Percentiles rank a stretch among this genome's conserved stretches.
phyloP scores from a whole-genome alignment of 2,113 vertebrate species.

The Poeciliopsis prolifica region DNA sequence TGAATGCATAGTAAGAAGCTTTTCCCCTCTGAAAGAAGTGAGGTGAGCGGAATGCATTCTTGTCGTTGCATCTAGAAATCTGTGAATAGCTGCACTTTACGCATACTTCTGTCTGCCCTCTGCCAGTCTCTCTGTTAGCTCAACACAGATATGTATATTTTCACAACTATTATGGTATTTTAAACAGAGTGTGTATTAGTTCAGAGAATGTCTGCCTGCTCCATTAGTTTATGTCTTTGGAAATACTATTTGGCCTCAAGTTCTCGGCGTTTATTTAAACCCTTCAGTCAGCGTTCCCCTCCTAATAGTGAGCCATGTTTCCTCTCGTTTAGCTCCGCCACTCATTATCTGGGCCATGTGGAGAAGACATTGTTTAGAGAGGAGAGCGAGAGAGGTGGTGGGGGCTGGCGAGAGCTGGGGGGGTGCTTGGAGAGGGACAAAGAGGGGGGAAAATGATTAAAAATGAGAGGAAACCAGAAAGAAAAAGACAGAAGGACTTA shows the following conservation, averaged over 20 bases:
- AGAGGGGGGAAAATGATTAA: conserved; percentile 32
- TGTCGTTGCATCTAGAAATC: conserved; percentile 8
- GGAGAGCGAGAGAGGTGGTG: conserved; percentile 18
- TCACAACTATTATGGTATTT: conserved; percentile 72
- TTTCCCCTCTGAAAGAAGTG: conserved; percentile 42
- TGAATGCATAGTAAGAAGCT: conserved; percentile 54
- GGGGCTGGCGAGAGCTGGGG: not conserved
- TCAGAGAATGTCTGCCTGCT: conserved; percentile 70
- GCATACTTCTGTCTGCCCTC: conserved; percentile 22
- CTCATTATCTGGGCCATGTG: conserved; percentile 76
- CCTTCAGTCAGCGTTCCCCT: conserved; percentile 72
- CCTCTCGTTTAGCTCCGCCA: conserved; percentile 75
- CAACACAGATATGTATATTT: conserved; percentile 67
- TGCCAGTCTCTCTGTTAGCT: conserved; percentile 44
- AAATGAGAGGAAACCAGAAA: conserved; percentile 45
- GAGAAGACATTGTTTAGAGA: conserved; percentile 75
- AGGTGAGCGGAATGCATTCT: conserved; percentile 16
- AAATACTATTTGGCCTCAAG: conserved; percentile 76
- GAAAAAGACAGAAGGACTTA: conserved; percentile 55
- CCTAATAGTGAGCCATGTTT: conserved; percentile 78
- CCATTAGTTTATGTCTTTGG: conserved; percentile 77
- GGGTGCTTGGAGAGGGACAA: conserved; percentile 34
- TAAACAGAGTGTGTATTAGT: conserved; percentile 75
- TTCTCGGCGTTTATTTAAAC: conserved; percentile 79
- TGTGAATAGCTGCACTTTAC: conserved; percentile 21